Base-by-base conservation (phyloP, 1,140 invertebrate genomes). In the Oscheius sp. region DNA sequence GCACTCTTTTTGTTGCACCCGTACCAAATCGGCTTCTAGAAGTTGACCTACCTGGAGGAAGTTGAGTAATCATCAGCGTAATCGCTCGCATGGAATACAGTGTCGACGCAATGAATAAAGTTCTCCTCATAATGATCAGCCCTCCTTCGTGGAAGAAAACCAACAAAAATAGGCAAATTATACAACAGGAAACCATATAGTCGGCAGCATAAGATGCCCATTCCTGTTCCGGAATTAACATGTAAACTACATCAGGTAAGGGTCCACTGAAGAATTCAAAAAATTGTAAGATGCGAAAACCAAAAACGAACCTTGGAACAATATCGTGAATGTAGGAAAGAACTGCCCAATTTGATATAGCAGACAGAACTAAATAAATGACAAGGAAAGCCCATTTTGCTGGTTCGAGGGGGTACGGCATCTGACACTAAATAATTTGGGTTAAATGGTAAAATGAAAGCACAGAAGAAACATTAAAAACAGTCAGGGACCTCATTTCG, bases 261-360 rank as follows among this genome's bases (percentile, higher is more conserved):
- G 49, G 15, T 7, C 49, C 49, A 55, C 49, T 55, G 23, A 55
- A 55, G 28, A 42, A 10, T 42, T 42, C n/a, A 10, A 10, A 42
- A 42, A 10, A 42, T 42, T 42, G 10, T 42, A 10, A 42, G 38
- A 10, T n/a, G n/a, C 10, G 38, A 42, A 55, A 7, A 55, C 15
- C 7, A 23, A 55, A 7, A 55, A 42, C 49, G 15, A 7, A 55
- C 49, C 49, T 55, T 23, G 49, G 49, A 13, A 55, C 23, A 23
- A 55, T 20, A 23, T 55, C 49, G 23, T 55, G 49, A 23, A 55
- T 55, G 23, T 55, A 55, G 49, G 49, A 55, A 20, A 55, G 49
- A 55, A 55, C 49, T 55, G 49, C 49, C 49, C 49, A 55, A 23
- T 55, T 55, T 7, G 49, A 55, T 7, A 55, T 55, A 26, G 49